A percentile compares a stretch with the other conserved stretches of the same genome.
Evolutionary conservation across 2,113 vertebrate genomes (phyloP).

Genomic region (Ammospiza nelsoni): DNA sequence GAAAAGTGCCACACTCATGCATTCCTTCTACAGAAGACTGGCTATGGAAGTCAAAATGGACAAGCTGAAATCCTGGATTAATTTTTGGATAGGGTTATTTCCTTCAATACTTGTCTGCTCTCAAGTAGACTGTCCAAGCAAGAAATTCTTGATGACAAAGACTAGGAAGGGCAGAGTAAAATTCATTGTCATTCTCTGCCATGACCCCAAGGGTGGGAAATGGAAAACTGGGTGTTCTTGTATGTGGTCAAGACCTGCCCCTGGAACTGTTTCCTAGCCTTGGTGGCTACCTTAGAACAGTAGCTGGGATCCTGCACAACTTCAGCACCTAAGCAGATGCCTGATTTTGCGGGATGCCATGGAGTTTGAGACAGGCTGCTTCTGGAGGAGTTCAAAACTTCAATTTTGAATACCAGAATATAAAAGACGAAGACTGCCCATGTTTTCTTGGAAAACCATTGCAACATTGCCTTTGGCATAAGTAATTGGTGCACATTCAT

Average conservation of each 20-base stretch:
- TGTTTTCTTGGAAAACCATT: neutral
- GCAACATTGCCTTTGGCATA: neutral
- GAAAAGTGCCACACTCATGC: fast-evolving
- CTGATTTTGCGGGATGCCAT: neutral
- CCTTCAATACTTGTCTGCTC: neutral
- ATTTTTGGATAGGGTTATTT: neutral
- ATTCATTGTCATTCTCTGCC: neutral
- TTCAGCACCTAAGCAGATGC: neutral
- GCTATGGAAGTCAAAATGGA: neutral
- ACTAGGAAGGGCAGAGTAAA: neutral
- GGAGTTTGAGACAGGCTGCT: neutral
- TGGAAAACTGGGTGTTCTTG: neutral
- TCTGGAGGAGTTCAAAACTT: neutral
- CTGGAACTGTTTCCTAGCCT: neutral
- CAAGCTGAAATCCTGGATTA: neutral
- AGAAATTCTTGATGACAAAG: neutral
- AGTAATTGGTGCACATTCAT: neutral
- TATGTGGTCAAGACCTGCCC: neutral
- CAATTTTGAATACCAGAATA: neutral
- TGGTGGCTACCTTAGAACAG: neutral
- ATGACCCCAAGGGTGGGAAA: neutral
- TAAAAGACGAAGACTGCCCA: neutral
- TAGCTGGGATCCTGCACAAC: neutral
- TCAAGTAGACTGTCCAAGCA: neutral
- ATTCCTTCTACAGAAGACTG: neutral